Evolutionary conservation across 2,797 vertebrate genomes (phyloP).

Genomic region (Chelon labrosus): DNA sequence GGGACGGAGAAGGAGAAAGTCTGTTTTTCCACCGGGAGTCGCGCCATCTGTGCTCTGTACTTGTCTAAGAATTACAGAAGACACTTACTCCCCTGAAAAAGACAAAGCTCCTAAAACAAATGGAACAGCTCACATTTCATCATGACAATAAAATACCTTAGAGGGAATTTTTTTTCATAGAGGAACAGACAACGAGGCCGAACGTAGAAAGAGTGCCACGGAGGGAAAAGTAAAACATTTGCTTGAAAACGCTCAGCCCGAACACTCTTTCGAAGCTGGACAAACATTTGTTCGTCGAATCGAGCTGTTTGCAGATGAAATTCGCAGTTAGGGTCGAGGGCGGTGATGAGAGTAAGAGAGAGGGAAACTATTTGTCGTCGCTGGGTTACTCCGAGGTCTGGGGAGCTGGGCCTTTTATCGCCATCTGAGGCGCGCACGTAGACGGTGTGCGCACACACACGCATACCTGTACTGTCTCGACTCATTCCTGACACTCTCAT

Average conservation of each 20-base stretch:
- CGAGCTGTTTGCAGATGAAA: constrained; percentile 83
- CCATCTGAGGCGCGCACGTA: constrained; percentile 45
- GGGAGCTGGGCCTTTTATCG: constrained; percentile 75
- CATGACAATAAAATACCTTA: constrained; percentile 14
- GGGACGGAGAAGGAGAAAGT: constrained; percentile 53
- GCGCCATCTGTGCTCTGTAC: constrained; percentile 68
- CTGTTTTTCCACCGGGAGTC: constrained; percentile 59
- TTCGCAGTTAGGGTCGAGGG: constrained; percentile 77
- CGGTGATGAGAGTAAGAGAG: constrained; percentile 68
- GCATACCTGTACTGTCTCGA: constrained; percentile 48
- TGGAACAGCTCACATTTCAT: constrained; percentile 34
- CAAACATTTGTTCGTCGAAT: constrained; percentile 83
- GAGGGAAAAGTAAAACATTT: constrained; percentile 72
- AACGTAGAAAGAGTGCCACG: constrained; percentile 30
- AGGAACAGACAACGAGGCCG: constrained; percentile 6
- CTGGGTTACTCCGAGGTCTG: constrained; percentile 75
- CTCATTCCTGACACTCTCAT: constrained; percentile 56
- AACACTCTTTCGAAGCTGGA: constrained; percentile 69
- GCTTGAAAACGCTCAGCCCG: constrained; percentile 68
- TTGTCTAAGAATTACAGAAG: constrained; percentile 42
- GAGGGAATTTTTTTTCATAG: constrained; percentile 4
- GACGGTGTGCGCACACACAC: not conserved
- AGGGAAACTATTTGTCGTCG: constrained; percentile 81
- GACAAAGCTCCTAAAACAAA: constrained; percentile 41
- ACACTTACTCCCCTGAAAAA: constrained; percentile 17